Evolutionary conservation across 2,888 invertebrate genomes (phyloP), one percentile per base, ranked within the genome.

Genomic region (Cristatella mucedo): DNA sequence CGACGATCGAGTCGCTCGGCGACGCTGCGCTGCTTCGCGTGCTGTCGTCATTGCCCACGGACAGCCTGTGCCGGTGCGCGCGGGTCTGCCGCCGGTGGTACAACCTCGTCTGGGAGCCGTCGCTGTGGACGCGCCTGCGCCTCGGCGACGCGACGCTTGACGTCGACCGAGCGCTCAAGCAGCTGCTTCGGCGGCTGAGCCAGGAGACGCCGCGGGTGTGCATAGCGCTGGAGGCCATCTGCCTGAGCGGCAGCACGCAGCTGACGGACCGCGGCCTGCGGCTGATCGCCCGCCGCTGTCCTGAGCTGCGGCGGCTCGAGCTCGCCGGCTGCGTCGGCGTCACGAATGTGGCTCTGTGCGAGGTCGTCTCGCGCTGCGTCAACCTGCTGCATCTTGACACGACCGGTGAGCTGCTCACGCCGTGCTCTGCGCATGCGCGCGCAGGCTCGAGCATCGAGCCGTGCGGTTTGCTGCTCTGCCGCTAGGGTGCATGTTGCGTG

Each of bases 321-420:
- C 70, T 84, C 38, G 80, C 80, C 44, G 77, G 76, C 2, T 80
- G 82, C 49, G 71, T 73, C 38, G 75, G 75, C 44, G 73, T 85
- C 52, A 78, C 81, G 38, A 82, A 83, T 52, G 72, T 76, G 33
- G 77, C 82, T 0, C 63, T 86, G 38, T 77, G 77, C 40, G 83
- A 85, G 50, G 73, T 84, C 6, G 74, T 80, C 40, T 77, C 81
- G 3, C 76, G 78, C 56, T 80, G 84, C 60, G 73, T 75, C 46
- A 81, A 81, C 62, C 68, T 86, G 42, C 79, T 82, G 66, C 82
- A 83, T 65, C 73, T 86, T 36, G 83, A 85, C 66, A 74, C 84
- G 18, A 81, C 83, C 47, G 83, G 82, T 82, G 61, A 68, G 66
- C 48, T 15, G 19, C 39, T 33, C n/a, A n/a, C n/a, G n/a, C n/a